These are phyloP conservation scores for Hirtodrosophila cameraria DNA, from an alignment of 2,888 invertebrate genomes.

Conservation along the genomic window DNA sequence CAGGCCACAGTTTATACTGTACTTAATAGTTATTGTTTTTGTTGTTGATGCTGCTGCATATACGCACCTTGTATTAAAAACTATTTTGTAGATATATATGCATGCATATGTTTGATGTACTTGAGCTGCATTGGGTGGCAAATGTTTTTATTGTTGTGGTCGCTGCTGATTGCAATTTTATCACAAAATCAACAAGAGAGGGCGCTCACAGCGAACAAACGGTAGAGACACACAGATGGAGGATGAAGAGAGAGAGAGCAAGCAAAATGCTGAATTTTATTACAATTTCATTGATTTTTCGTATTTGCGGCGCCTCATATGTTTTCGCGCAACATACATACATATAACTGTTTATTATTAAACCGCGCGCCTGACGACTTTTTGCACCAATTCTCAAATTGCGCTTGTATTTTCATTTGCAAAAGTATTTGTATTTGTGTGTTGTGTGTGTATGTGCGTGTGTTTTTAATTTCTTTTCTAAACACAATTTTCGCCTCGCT, in stretches of 20 bases:
- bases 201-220: conserved; percentile 38
- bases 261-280: conserved; percentile 76
- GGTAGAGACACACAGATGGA: conserved; percentile 42
- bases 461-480: conserved; percentile 80
- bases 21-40: conserved; percentile 26
- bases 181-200: conserved; percentile 77
- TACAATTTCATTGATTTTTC: conserved; percentile 79
- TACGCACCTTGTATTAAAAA: conserved; percentile 65
- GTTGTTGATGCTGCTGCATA: conserved; percentile 44
- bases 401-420: conserved; percentile 54
- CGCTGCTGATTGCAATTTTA: conserved; percentile 75
- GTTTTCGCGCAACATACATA: conserved; percentile 71
- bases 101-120: conserved; percentile 43
- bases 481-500: conserved; percentile 74
- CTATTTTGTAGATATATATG: conserved; percentile 36
- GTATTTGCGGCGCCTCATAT: conserved; percentile 74
- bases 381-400: conserved; percentile 71
- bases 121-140: conserved; percentile 52
- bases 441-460: conserved; percentile 59
- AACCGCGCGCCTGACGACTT: conserved; percentile 69
- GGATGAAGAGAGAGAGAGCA: conserved; percentile 64
- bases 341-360: conserved; percentile 78
- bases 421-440: conserved; percentile 44
- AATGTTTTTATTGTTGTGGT: conserved; percentile 63
- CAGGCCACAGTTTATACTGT: conserved; percentile 28